Evolutionary conservation across 2,888 invertebrate species (phyloP), one percentile per base, ranked within the genome.

Genomic region (Marasmarcha lunaedactyla): DNA sequence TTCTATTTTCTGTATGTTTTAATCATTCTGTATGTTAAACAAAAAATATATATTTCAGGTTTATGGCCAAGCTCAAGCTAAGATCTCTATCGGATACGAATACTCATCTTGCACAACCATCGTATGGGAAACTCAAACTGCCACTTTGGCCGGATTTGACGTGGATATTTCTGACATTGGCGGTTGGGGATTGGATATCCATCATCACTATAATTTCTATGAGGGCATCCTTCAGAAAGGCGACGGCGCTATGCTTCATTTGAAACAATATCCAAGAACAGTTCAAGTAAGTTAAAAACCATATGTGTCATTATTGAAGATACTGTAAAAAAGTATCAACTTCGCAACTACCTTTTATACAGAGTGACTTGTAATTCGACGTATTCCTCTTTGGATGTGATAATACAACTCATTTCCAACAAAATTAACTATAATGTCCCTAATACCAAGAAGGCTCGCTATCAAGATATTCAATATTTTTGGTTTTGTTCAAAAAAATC

Each of bases 221-320:
- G 97, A 98, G 85, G 98, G 95, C 14, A 97, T 98, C 46, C 84
- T 99, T 35, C 98, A 99, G 71, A 97, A 97, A 68, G 99, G 99
- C 30, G 97, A 98, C 63, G 98, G 99, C 40, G 94, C 95, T 1
- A 92, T 96, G 34, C 86, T 98, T 26, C 97, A 98, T 71, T 88
- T 98, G 72, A 97, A 95, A 60, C 93, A 94, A 61, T 94, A 95
- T 61, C 95, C 95, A 35, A 86, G 94, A 53, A 96, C 93, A 35
- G 92, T 98, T 4, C 90, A 93, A 71, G 83, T 81, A 63, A 47
- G 39, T 12, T 11, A 20, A 20, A 20, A n/a, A n/a, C n/a, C n/a
- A n/a, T n/a, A n/a, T n/a, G n/a, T n/a, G 6, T 33, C 12, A n/a
- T 33, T 4, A n/a, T n/a, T n/a, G n/a, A n/a, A n/a, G n/a, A n/a